Base-by-base conservation (phyloP, 2,888 invertebrate species). In the Dryobota labecula region DNA sequence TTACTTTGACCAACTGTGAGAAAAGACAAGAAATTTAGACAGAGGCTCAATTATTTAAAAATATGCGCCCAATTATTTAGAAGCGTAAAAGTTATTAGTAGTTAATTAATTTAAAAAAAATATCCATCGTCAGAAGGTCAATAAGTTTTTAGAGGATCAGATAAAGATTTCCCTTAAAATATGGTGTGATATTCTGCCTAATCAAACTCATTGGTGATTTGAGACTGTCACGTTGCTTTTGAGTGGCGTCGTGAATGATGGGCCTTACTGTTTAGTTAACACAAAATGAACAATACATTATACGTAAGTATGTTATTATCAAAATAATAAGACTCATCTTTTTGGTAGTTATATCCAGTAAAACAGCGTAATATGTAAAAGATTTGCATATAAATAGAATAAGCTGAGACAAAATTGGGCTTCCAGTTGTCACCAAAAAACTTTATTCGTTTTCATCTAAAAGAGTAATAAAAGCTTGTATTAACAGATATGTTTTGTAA, bases 371-470 rank as follows among this genome's bases (percentile, higher is more conserved):
- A 30, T 45, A 24, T 53, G 24, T 43, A 30, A 62, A 24, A 38
- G 7, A 62, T 71, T 71, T 62, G 36, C 73, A 73, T 71, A 36
- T 71, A 62, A 43, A 51, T 71, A 62, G 41, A 36, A 49, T 33
- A 61, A 43, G n/a, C 62, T 5, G 13, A 43, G n/a, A 53, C 51
- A 36, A 62, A 49, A 41, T 33, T 33, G 18, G 4, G 15, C 4
- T 27, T 9, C 13, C 49, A 72, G 27, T 58, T 61, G 33, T 36
- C 11, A 36, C 33, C 15, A 43, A 49, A 47, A 60, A 69, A 6
- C 18, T 2, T 24, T 18, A 71, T 61, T 73, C 9, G 27, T 41
- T 60, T 51, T 61, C n/a, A 41, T 71, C 4, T 41, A 36, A 58
- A 38, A 15, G 30, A 58, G 72, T 20, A 41, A 49, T 41, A 60